Base-by-base conservation (phyloP, 2,888 invertebrate species). In the Leucania comma region DNA sequence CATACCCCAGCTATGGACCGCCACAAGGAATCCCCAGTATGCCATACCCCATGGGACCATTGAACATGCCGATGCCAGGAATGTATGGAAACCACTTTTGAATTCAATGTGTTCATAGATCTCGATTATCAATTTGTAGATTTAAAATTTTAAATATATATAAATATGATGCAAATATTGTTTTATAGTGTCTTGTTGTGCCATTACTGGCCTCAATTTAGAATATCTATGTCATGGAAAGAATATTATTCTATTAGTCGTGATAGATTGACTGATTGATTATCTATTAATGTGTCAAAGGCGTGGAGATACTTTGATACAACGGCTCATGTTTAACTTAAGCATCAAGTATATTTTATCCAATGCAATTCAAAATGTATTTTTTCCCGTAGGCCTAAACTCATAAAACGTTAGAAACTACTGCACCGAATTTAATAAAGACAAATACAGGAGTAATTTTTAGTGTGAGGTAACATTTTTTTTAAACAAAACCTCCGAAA, bases 1-100 rank as follows among this genome's bases (percentile, higher is more conserved):
- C 96, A 10, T 95, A 96, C 64, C 95, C 95, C 0, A 94, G 91
- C 75, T 95, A 92, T 73, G 92, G 93, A 2, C 87, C 89, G 0
- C 89, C 90, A 20, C 97, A 96, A 87, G 96, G 96, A 76, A 95
- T 96, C 72, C 97, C 97, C 48, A 94, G 93, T 59, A 96, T 97
- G 84, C 98, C 98, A 82, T 98, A 98, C 90, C 98, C 98, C 0
- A 95, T 97, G 69, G 97, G 97, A n/a, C 97, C 97, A 0, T 92
- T 98, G 72, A 96, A 97, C 81, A 98, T 98, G 98, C 98, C 98
- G 17, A 97, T 98, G 97, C 98, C 98, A 10, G 96, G 96, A 68
- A 92, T 96, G 92, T 96, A 91, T 80, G 93, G 95, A 57, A 95
- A 93, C 72, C 96, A 96, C 82, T 96, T 96, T 86, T 95, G 81